Evolutionary conservation across 2,113 vertebrate genomes (phyloP), one percentile per base, ranked within the genome.

Genomic region (Cyprinus carpio): DNA sequence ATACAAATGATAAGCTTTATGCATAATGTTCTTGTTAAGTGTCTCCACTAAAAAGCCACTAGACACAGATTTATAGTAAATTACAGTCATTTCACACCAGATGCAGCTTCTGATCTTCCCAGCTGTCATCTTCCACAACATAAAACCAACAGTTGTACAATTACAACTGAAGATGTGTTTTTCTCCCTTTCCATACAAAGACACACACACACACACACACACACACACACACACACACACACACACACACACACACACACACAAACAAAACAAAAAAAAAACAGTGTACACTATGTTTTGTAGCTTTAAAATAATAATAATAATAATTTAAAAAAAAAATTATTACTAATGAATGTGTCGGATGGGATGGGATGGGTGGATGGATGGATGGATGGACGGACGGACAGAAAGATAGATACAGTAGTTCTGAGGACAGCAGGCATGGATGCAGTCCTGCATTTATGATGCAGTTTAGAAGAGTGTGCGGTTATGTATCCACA

Each of bases 21-120:
- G 71, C 58, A 58, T 40, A 51, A 71, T 78, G 75, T 58, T 46
- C 62, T 78, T 60, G 74, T 84, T 81, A 75, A 75, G 60, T 31
- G 43, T 43, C 56, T 75, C 54, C 76, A n/a, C 34, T 81, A 56
- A 74, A 84, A 80, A 60, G 82, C 60, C 80, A 79, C 82, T 67
- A 78, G 82, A 76, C 77, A 87, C 65, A 84, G 27, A 72, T 84
- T 51, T 84, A 84, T 83, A 75, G 82, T 81, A 71, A 58, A 87
- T 81, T 84, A 81, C 82, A 87, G 82, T 84, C 56, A 81, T 84
- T 86, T 89, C 12, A 64, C 69, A 84, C 54, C 82, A 86, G 80
- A 86, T 86, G 85, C 71, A 81, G 77, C 72, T 84, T 43, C 34
- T 81, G 75, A 67, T 58, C 71, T 82, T 58, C 77, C 82, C 86